A percentile compares a stretch with the other conserved stretches of the same genome.
phyloP scores from a whole-genome alignment of 2,888 invertebrate genomes.

The Xylocampa areola region DNA sequence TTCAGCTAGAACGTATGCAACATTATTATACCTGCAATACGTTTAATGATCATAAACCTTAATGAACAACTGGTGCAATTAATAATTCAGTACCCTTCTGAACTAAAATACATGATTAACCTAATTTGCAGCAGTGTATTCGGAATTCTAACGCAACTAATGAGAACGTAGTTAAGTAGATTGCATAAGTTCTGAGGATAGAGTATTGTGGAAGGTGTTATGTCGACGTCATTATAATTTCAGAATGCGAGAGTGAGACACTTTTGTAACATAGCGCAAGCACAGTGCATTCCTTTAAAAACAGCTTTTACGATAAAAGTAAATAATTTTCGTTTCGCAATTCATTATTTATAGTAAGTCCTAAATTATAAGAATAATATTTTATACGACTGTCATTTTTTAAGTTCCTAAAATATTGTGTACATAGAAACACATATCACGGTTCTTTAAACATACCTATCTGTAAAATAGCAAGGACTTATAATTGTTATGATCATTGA shows the following conservation, averaged over 20 bases:
- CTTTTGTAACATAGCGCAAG: no score
- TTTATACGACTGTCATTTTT: no score
- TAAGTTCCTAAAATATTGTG: no score
- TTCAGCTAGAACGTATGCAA: slow-evolving; percentile 39
- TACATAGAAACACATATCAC: no score
- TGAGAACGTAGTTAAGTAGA: slow-evolving; percentile 58
- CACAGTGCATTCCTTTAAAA: no score
- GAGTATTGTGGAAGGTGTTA: slow-evolving; percentile 13
- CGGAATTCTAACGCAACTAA: slow-evolving; percentile 61
- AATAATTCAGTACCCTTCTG: slow-evolving; percentile 62
- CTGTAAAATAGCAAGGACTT: no score
- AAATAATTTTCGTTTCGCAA: no score
- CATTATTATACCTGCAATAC: slow-evolving; percentile 51
- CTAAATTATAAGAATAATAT: no score
- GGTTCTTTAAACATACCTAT: no score
- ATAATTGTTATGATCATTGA: no score
- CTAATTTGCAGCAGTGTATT: slow-evolving; percentile 63
- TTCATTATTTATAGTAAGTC: no score
- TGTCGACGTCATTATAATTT: slow-evolving; percentile 23
- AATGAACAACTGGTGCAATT: slow-evolving; percentile 63
- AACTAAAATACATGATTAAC: slow-evolving; percentile 67
- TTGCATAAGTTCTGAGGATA: slow-evolving; percentile 52
- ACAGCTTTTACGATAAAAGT: no score
- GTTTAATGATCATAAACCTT: slow-evolving; percentile 55
- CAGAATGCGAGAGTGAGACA: neutral